Evolutionary conservation across 2,113 vertebrate species (phyloP).

Genomic region (Syngnathoides biaculeatus): DNA sequence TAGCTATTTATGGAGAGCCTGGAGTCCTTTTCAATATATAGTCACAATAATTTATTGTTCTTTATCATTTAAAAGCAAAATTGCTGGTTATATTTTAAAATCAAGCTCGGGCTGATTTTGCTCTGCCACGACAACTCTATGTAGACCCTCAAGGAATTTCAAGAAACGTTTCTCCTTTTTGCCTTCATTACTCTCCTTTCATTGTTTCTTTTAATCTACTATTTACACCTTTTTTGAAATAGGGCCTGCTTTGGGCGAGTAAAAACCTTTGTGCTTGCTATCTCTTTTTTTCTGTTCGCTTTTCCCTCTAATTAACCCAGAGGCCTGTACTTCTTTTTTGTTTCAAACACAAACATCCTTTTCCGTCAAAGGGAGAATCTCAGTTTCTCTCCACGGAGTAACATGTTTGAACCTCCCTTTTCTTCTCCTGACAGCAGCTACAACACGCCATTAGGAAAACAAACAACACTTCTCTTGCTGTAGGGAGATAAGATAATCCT

Average conservation of each 20-base stretch:
- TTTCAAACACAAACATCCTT: conserved; percentile 1
- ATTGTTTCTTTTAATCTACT: neutral
- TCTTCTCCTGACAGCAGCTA: conserved; percentile 52
- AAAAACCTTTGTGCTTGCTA: conserved; percentile 4
- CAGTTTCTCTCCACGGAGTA: conserved; percentile 23
- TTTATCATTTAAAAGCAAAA: neutral
- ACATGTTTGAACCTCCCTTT: conserved; percentile 23
- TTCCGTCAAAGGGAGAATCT: conserved; percentile 44
- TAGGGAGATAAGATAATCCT: conserved; percentile 5
- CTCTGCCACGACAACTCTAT: conserved; percentile 7
- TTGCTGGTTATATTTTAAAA: conserved; percentile 5
- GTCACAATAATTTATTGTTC: neutral
- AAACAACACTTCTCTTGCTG: conserved; percentile 12
- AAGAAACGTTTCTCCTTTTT: conserved; percentile 1
- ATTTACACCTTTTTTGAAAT: conserved; percentile 17
- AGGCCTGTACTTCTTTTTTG: conserved; percentile 22
- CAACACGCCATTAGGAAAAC: conserved; percentile 39
- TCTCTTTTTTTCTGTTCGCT: neutral
- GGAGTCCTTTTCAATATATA: conserved; percentile 16
- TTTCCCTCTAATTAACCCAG: conserved; percentile 55
- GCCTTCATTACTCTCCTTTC: neutral
- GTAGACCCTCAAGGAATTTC: neutral
- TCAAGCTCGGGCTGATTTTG: neutral
- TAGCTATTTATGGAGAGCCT: conserved; percentile 14
- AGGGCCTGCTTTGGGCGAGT: conserved; percentile 21